These are phyloP conservation scores for Gopherus evgoodei DNA, from an alignment of 2,113 vertebrate genomes.

Conservation along the genomic window DNA sequence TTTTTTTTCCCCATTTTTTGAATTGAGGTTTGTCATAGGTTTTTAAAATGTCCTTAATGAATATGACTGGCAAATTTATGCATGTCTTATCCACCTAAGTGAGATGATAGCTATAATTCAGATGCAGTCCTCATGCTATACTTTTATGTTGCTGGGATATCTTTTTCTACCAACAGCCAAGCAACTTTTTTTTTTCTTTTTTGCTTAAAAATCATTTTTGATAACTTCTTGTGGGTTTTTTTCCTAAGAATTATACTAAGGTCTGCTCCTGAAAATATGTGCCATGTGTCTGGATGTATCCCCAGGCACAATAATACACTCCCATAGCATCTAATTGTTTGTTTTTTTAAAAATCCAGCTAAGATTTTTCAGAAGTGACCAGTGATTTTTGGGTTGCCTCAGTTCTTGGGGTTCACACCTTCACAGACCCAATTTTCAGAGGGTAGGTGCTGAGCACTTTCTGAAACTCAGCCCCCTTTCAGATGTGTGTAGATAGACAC, in stretches of 20 bases:
- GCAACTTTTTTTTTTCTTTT: no score
- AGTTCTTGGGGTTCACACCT: not conserved
- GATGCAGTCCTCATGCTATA: accelerated
- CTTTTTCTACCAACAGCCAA: not conserved
- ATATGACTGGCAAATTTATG: accelerated
- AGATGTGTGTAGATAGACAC: not conserved
- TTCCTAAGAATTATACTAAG: no score
- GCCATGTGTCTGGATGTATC: accelerated
- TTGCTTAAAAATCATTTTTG: accelerated
- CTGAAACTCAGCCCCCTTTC: no score
- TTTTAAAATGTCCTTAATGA: not conserved
- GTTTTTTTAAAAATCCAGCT: accelerated
- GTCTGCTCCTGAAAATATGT: accelerated
- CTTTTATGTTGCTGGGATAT: accelerated
- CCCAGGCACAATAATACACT: accelerated
- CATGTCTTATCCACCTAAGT: not conserved
- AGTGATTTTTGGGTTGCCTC: not conserved
- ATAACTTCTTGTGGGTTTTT: not conserved
- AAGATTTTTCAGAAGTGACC: accelerated
- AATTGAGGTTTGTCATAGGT: accelerated
- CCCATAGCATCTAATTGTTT: accelerated
- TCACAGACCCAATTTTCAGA: not conserved
- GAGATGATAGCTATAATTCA: not conserved
- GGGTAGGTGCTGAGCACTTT: not conserved
- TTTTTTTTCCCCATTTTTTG: accelerated